Base-by-base conservation (phyloP, 2,113 vertebrate genomes). In the Cynocephalus volans region DNA sequence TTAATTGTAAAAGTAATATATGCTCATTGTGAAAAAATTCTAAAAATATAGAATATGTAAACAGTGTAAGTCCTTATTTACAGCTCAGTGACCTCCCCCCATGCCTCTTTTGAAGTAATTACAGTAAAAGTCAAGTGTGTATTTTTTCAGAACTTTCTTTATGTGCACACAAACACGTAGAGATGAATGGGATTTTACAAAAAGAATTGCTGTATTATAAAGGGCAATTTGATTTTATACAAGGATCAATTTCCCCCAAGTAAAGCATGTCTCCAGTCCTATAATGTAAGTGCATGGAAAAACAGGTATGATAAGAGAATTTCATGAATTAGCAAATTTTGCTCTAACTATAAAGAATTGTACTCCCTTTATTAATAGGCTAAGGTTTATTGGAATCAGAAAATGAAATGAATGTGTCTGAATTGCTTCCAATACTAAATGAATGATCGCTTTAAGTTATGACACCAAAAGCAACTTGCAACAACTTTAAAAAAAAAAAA, bases 261-360 rank as follows among this genome's bases (percentile, higher is more conserved):
- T 88, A 88, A 95, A 90, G 88, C 17, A 67, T 65, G 26, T 84
- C 26, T 93, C 31, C 45, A 77, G 67, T 79, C 54, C 50, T 86
- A 28, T 56, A 89, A 64, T 72, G 41, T 70, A 79, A 95, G 73
- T 77, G 26, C 77, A 14, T 87, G 36, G n/a, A 50, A 88, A 94
- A 93, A 75, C 69, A 85, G 28, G 8, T 90, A 87, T 92, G 41
- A 52, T 91, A 91, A 45, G 24, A 92, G 23, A 95, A 85, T 93
- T 92, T 84, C 70, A 18, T 83, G 31, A 92, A 81, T 82, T 82
- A 69, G 56, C 10, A 67, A 23, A 95, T 83, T 96, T 88, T 92
- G n/a, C 12, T n/a, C 23, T 81, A 94, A 84, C 64, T 75, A 6
- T 21, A 72, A 86, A 88, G 50, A 88, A 18, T 92, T 48, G 11